Conservation (phyloP, 1,140 invertebrate genomes). For the Leucophenga varia region DNA sequence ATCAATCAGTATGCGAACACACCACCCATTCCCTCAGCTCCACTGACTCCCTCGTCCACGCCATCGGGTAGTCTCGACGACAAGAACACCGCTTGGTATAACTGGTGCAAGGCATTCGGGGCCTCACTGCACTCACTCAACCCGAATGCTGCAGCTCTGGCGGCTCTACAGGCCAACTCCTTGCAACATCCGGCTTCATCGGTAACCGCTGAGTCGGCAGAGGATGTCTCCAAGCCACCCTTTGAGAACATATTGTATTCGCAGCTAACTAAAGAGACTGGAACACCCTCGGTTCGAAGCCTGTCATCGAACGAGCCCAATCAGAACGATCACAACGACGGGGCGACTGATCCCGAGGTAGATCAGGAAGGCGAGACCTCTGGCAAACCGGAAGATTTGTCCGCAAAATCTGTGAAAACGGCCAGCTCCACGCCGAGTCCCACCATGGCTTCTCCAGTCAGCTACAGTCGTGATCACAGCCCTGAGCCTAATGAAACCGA, state of each 20-base stretch:
- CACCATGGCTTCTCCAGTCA: conserved; percentile 1
- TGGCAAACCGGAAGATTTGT: conserved; percentile 47
- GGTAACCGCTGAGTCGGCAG: too few species aligned
- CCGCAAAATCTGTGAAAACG: conserved; percentile 32
- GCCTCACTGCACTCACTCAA: conserved; percentile 46
- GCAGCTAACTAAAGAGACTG: conserved; percentile 62
- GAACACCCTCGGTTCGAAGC: conserved; percentile 52
- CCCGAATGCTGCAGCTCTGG: conserved; percentile 28
- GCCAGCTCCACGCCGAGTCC: conserved; percentile 32
- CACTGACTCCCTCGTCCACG: conserved; percentile 38
- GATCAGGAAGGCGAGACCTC: too few species aligned
- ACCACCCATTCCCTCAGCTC: conserved; percentile 23
- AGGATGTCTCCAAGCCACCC: neutral
- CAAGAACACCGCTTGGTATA: conserved; percentile 66
- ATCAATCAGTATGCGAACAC: conserved; percentile 17
- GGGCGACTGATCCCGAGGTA: conserved; percentile 33
- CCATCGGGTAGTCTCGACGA: conserved; percentile 50
- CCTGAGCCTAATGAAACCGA: conserved; percentile 21
- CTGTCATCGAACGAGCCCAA: conserved; percentile 38
- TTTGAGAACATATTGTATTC: conserved; percentile 65
- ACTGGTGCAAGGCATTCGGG: conserved; percentile 73
- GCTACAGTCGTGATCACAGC: conserved; percentile 16
- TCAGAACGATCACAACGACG: conserved; percentile 57
- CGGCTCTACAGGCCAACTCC: conserved; percentile 26
- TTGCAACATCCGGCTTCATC: conserved; percentile 33